phyloP scores from a whole-genome alignment of 2,797 vertebrate species.

The Rhyacichthys aspro region DNA sequence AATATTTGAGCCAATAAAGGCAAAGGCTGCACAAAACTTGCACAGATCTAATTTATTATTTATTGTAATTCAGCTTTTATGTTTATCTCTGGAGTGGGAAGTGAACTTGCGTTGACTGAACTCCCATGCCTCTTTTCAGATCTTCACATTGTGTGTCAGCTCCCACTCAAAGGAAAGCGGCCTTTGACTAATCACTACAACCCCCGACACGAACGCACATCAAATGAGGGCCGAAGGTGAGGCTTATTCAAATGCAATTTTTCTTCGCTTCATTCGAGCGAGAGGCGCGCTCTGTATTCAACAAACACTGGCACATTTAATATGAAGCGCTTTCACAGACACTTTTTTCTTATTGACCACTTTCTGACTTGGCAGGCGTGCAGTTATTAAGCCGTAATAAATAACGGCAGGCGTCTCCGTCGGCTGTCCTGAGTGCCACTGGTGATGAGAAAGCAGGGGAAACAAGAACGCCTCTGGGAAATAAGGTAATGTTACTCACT shows the following conservation, averaged over 20 bases:
- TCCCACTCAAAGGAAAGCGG: constrained; percentile 47
- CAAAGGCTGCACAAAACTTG: constrained; percentile 22
- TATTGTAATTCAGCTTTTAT: constrained; percentile 35
- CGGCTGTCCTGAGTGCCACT: constrained; percentile 39
- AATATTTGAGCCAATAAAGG: constrained; percentile 48
- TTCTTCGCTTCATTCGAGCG: constrained; percentile 45
- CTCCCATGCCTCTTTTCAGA: constrained; percentile 20
- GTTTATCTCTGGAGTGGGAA: constrained; percentile 25
- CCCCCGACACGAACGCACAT: constrained; percentile 42
- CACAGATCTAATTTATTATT: constrained; percentile 35
- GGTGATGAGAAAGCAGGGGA: constrained; percentile 49
- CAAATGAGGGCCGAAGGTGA: constrained; percentile 62
- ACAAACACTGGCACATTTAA: constrained; percentile 67
- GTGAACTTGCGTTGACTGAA: constrained; percentile 30
- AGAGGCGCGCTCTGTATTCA: constrained; percentile 62
- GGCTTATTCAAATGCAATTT: constrained; percentile 61
- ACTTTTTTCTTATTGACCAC: constrained; percentile 67
- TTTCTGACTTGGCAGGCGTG: constrained; percentile 59
- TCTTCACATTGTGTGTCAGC: constrained; percentile 36
- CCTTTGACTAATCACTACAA: constrained; percentile 51
- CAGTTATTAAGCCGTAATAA: constrained; percentile 70
- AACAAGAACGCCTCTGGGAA: constrained; percentile 48
- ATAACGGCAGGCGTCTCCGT: constrained; percentile 50
- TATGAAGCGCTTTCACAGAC: constrained; percentile 59
- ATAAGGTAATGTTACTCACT: constrained; percentile 49